Conservation (phyloP, 2,797 vertebrate species). For the Naso thynnoides region DNA sequence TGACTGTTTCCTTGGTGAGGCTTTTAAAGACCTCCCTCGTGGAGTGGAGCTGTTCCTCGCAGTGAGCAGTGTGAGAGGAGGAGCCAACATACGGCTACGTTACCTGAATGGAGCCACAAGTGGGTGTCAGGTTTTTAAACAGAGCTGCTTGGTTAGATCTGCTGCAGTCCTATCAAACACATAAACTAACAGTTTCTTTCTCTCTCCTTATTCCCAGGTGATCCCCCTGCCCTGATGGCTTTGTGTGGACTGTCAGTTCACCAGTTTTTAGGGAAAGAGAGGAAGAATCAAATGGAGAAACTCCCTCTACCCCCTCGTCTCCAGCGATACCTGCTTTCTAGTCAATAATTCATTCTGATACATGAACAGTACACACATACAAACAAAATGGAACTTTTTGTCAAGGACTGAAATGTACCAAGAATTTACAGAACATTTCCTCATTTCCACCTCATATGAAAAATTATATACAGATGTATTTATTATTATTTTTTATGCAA, state of each 20-base stretch:
- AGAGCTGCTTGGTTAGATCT: background rate
- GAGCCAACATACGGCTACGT: slow-evolving; percentile 76
- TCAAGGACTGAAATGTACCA: background rate
- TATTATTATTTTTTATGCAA: slow-evolving; percentile 43
- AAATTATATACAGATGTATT: background rate
- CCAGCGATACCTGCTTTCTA: slow-evolving; percentile 66
- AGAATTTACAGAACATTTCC: background rate
- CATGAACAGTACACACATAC: background rate
- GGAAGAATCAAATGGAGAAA: slow-evolving; percentile 56
- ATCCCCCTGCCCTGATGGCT: slow-evolving; percentile 78
- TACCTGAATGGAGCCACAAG: slow-evolving; percentile 79
- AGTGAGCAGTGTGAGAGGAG: slow-evolving; percentile 84
- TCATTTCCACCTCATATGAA: slow-evolving; percentile 12
- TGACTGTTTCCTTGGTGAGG: slow-evolving; percentile 74
- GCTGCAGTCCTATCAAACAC: background rate
- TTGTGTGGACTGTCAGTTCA: slow-evolving; percentile 72
- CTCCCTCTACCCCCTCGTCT: slow-evolving; percentile 72
- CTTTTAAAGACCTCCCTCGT: slow-evolving; percentile 74
- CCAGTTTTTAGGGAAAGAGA: slow-evolving; percentile 58
- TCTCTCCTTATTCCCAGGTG: slow-evolving; percentile 62
- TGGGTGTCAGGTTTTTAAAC: slow-evolving; percentile 61
- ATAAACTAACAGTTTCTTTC: slow-evolving; percentile 15
- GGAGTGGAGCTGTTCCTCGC: slow-evolving; percentile 79
- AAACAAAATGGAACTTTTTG: slow-evolving; percentile 23
- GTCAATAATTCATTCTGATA: slow-evolving; percentile 34